These are phyloP conservation scores for Trichoplusia ni DNA, from an alignment of 1,140 invertebrate species.

Conservation along the genomic window DNA sequence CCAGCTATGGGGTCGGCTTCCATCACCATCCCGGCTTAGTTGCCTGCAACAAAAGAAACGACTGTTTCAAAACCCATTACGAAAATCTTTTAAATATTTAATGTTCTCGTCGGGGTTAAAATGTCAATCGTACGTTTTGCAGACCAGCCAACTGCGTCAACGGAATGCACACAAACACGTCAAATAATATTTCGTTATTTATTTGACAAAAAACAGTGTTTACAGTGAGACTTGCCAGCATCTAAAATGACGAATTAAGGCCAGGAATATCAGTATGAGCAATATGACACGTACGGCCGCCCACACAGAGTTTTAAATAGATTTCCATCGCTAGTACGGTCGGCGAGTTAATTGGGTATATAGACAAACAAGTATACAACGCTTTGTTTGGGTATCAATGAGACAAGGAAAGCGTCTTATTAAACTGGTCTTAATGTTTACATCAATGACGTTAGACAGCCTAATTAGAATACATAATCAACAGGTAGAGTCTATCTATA, in stretches of 20 bases:
- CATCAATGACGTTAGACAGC: neutral
- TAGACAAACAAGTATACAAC: neutral
- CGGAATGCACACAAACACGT: slow-evolving; percentile 1
- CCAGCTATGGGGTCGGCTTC: slow-evolving; percentile 67
- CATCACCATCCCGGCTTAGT: slow-evolving; percentile 61
- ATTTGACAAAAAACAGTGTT: slow-evolving; percentile 47
- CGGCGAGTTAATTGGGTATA: slow-evolving; percentile 6
- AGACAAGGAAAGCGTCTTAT: neutral
- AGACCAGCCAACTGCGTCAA: slow-evolving; percentile 17
- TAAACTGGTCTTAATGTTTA: slow-evolving; percentile 5
- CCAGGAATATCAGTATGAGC: slow-evolving; percentile 50
- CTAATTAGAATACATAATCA: slow-evolving; percentile 17
- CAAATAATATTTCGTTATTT: slow-evolving; percentile 31
- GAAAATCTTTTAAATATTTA: slow-evolving; percentile 3
- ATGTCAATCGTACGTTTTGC: slow-evolving; percentile 10
- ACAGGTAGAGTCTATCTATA: neutral
- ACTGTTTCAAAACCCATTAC: slow-evolving; percentile 24
- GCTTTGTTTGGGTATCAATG: slow-evolving; percentile 5
- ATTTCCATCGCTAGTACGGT: slow-evolving; percentile 16
- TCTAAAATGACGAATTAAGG: slow-evolving; percentile 52
- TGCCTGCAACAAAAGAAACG: slow-evolving; percentile 56
- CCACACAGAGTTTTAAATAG: slow-evolving; percentile 47
- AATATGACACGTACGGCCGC: slow-evolving; percentile 43
- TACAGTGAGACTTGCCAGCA: slow-evolving; percentile 52
- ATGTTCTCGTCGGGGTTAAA: neutral